phyloP scores from a whole-genome alignment of 2,888 invertebrate species.

The Flexamia atlantica region DNA sequence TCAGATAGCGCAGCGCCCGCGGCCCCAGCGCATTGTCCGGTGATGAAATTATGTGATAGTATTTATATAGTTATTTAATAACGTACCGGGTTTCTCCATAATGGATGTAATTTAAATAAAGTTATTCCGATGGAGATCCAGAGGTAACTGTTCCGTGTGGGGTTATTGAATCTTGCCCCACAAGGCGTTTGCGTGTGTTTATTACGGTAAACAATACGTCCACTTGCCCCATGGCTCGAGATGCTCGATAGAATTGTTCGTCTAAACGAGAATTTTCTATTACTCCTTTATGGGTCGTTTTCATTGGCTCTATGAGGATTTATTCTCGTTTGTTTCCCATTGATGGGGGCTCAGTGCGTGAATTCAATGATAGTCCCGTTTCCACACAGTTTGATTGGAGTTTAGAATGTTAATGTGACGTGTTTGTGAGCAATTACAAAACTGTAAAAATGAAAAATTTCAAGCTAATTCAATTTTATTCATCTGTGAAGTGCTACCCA shows the following conservation, averaged over 20 bases:
- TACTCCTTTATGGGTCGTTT: slow-evolving; percentile 30
- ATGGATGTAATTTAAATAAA: slow-evolving; percentile 55
- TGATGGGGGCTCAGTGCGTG: no score
- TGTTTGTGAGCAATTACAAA: no score
- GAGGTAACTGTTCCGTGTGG: slow-evolving; percentile 1
- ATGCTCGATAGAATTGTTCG: slow-evolving; percentile 24
- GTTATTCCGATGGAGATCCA: slow-evolving; percentile 46
- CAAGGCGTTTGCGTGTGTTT: not conserved
- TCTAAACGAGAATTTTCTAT: slow-evolving; percentile 30
- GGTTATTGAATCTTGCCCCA: slow-evolving; percentile 27
- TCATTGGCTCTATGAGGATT: not conserved
- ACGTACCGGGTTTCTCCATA: slow-evolving; percentile 44
- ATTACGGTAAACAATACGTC: not conserved
- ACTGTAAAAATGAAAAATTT: no score
- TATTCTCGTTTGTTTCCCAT: slow-evolving; percentile 22
- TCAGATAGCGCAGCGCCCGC: slow-evolving; percentile 2
- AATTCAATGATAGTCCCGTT: no score
- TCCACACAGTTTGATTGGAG: no score
- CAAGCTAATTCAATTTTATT: no score
- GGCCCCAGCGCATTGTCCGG: slow-evolving; percentile 34
- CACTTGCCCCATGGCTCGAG: slow-evolving; percentile 27
- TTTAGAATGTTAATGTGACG: no score
- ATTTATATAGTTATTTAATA: slow-evolving; percentile 57
- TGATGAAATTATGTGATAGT: slow-evolving; percentile 55
- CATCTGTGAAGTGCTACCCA: no score